Base-by-base conservation (phyloP, 2,113 vertebrate genomes). In the Neofelis nebulosa region DNA sequence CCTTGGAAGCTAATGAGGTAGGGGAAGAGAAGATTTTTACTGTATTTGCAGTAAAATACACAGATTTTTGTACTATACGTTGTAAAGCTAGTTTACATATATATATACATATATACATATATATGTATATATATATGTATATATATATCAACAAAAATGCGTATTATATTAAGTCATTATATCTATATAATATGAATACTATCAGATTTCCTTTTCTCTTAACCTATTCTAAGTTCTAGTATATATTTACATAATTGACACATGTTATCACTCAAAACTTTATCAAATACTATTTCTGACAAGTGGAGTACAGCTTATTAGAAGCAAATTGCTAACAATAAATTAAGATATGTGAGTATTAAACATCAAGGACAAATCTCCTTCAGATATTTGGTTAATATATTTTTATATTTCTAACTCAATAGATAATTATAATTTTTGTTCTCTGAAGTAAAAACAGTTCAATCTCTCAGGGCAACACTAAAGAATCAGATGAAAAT, bases 401-500 rank as follows among this genome's bases (percentile, higher is more conserved):
- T 78, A 84, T 96, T 98, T 98, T 98, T 97, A 86, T 97, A 81
- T 89, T 94, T 79, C 31, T 96, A 93, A 90, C 74, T 87, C 92
- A 97, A 93, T 74, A 36, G 27, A 94, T 97, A 95, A 79, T 96
- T 90, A 78, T 95, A 1, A 94, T 97, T 68, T 98, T 98, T 97
- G 94, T 89, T 97, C n/a, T 97, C 80, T 97, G 57, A 91, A 97
- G 83, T 97, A 97, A 96, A 95, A 96, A 81, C 73, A 57, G 38
- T 97, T 97, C 55, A 65, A 36, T 81, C 52, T 96, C 85, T 86
- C 92, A 96, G 52, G 81, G 27, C 61, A 97, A 90, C 94, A 95
- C 65, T 96, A 84, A 98, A 97, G 29, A 95, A 97, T 95, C 96
- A 95, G 71, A 89, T 95, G 84, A 95, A 98, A 96, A 50, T 94